Percentiles rank a stretch among this genome's conserved stretches.
Conservation (phyloP, 2,888 invertebrate genomes). For the Scaptomyza flava region DNA sequence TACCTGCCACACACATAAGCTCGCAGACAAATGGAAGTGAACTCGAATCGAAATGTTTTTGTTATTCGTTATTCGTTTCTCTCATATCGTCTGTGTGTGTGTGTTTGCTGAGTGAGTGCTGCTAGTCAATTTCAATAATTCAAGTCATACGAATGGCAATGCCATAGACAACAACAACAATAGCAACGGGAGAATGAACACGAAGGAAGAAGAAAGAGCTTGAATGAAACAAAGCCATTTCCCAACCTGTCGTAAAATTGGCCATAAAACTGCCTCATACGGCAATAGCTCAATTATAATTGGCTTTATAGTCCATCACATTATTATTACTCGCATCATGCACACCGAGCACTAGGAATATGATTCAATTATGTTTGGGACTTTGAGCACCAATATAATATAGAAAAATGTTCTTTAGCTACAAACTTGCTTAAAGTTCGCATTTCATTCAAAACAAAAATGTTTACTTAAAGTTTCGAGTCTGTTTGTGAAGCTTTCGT, state of each 20-base stretch:
- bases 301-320: slow-evolving; percentile 34
- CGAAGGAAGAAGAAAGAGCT: neutral
- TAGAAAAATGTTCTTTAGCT: neutral
- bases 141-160: slow-evolving; percentile 44
- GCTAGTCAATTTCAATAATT: slow-evolving; percentile 71
- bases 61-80: slow-evolving; percentile 42
- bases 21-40: slow-evolving; percentile 37
- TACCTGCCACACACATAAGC: slow-evolving; percentile 11
- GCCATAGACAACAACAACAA: slow-evolving; percentile 18
- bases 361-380: neutral
- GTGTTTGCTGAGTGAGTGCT: slow-evolving; percentile 51
- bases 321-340: slow-evolving; percentile 13
- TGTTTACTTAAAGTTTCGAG: slow-evolving; percentile 4
- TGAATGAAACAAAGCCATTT: slow-evolving; percentile 49
- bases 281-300: slow-evolving; percentile 41
- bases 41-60: slow-evolving; percentile 51
- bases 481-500: neutral
- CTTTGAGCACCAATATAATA: neutral
- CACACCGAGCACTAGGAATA: neutral
- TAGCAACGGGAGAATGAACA: slow-evolving; percentile 13
- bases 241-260: slow-evolving; percentile 42
- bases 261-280: slow-evolving; percentile 43
- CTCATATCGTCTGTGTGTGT: slow-evolving; percentile 13
- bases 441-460: neutral
- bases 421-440: neutral